phyloP scores from a whole-genome alignment of 2,888 invertebrate species.

The Lasioglossum morio region DNA sequence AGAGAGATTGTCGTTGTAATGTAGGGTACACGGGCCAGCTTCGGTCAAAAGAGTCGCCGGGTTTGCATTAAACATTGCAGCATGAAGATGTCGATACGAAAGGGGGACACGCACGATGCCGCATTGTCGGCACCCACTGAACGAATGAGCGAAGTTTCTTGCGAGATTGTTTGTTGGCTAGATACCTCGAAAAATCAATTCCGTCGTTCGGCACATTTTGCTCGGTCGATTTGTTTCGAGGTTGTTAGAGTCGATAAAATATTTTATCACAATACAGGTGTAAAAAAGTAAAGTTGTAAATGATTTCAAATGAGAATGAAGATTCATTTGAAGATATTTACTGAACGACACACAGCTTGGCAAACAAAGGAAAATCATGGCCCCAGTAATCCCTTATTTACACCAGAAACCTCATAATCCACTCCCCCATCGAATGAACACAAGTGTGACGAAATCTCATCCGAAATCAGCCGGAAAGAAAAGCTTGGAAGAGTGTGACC shows the following conservation, averaged over 20 bases:
- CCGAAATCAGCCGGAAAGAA: not conserved
- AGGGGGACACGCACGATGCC: not conserved
- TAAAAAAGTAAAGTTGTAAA: no score
- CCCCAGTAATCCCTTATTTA: not conserved
- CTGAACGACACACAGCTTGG: not conserved
- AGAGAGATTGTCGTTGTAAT: constrained; percentile 17
- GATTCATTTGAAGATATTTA: no score
- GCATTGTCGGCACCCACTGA: not conserved
- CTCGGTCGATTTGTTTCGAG: not conserved
- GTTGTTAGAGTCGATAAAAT: not conserved
- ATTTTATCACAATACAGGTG: not conserved
- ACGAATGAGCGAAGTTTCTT: not conserved
- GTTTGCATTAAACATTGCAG: constrained; percentile 38
- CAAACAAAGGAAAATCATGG: not conserved
- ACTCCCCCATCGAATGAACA: not conserved
- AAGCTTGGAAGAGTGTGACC: not conserved
- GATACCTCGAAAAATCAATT: not conserved
- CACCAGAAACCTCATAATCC: not conserved
- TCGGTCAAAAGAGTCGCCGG: constrained; percentile 3
- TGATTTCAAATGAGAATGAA: no score
- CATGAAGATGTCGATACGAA: constrained; percentile 18
- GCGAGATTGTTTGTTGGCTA: not conserved
- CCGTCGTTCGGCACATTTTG: not conserved
- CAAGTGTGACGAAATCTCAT: not conserved
- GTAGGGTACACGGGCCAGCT: constrained; percentile 33